Evolutionary conservation across 2,888 invertebrate genomes (phyloP), one percentile per base, ranked within the genome.

Genomic region (Stramonita haemastoma): DNA sequence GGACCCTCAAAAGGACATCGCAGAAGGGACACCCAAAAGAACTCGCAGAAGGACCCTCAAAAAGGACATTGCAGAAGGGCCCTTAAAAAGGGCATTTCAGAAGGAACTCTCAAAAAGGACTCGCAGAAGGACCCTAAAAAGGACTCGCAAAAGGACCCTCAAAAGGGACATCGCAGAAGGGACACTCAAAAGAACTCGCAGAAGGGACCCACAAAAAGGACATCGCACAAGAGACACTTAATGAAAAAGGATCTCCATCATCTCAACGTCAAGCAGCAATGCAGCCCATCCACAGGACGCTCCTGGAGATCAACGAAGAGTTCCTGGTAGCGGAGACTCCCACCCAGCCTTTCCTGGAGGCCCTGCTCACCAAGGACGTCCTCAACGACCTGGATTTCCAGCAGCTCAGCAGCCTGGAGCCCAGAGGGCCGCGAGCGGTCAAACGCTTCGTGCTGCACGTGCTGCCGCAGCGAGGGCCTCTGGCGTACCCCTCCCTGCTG

Each of bases 271-370:
- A 19, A 32, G 17, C 36, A 46, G 66, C 15, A 70, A 91, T 91
- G 91, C 85, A 86, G 85, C 57, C 84, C 77, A 32, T 87, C 19
- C 90, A 91, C 90, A 87, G 84, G n/a, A 34, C 57, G 13, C 87
- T 91, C 13, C 87, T 91, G n/a, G 86, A 86, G 66, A 85, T 70
- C 70, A 91, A 90, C 84, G 88, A 91, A 32, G 91, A 91, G 84
- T 91, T 91, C 70, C 89, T 91, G 36, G 84, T 91, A 60, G 86
- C 36, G 56, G 91, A 91, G 77, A 86, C 89, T 6, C 91, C 91
- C 36, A 84, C 89, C 84, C 85, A 66, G 15, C 56, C 81, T 15
- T 57, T 87, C 56, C n/a, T 91, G 60, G 70, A 88, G 0, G 90
- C 88, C 2, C 86, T 91, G n/a, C 70, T 70, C 8, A 17, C 36